Base-by-base conservation (phyloP, 2,797 vertebrate species). In the Channallabes apus region DNA sequence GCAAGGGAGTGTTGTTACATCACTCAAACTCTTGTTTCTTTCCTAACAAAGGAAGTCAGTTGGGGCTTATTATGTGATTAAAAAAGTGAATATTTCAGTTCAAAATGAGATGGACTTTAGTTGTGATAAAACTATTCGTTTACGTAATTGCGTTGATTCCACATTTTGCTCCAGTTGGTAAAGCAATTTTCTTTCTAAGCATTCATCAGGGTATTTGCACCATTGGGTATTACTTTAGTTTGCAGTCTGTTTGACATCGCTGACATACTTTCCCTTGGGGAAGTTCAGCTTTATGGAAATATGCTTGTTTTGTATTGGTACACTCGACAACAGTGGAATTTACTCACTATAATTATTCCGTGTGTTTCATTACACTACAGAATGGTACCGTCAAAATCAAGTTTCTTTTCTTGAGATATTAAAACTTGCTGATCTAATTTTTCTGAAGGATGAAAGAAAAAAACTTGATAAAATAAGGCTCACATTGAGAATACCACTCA, bases 401-500 rank as follows among this genome's bases (percentile, higher is more conserved):
- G 58, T 79, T 80, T 51, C 61, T 14, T 65, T 67, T 65, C 35
- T 46, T 67, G 29, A 78, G 68, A 83, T 80, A 84, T 58, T 29
- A 79, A 62, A 78, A 88, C 84, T 51, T 82, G 87, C 85, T 93
- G 87, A 91, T 89, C 88, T 84, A 87, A 89, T 91, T 91, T 90
- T 88, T 38, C 86, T 90, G 41, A 73, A 80, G 35, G 20, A 38
- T 32, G 24, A 54, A 51, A 65, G 65, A 32, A 80, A 64, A 90
- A 83, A 89, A 64, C 29, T 91, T 89, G 35, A 88, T 90, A 86
- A 89, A 89, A 87, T 86, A 80, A 91, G 86, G 88, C 87, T 89
- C 88, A 89, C 68, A 86, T 85, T 87, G 90, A 92, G 91, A 94
- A 94, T 94, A 90, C 92, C 94, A 95, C 94, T 95, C 90, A 92